Percentiles rank a stretch among this genome's conserved stretches.
Conservation (phyloP, 2,113 vertebrate species). For the Bagarius yarrelli region DNA sequence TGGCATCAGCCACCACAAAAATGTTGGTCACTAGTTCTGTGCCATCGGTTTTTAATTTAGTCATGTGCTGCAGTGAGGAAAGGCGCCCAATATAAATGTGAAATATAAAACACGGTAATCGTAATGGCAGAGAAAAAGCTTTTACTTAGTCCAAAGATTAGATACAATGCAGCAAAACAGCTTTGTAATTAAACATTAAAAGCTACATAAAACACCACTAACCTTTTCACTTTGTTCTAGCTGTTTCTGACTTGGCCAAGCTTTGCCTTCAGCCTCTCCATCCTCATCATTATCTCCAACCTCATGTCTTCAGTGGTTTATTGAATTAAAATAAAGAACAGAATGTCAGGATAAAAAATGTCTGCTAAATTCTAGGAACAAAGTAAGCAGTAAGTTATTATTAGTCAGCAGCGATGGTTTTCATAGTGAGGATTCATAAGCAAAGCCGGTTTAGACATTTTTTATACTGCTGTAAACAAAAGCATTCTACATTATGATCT, state of each 20-base stretch:
- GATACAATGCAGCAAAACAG: background rate
- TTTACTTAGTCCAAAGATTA: background rate
- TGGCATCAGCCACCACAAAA: slow-evolving; percentile 73
- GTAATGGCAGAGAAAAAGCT: too few relatives aligned
- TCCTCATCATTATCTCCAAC: slow-evolving; percentile 61
- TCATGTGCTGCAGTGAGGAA: slow-evolving; percentile 64
- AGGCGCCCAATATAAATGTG: background rate
- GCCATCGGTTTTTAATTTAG: slow-evolving; percentile 72
- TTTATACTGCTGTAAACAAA: background rate
- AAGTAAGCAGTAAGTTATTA: background rate
- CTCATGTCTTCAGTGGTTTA: slow-evolving; percentile 56
- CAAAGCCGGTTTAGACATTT: background rate
- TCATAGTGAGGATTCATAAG: background rate
- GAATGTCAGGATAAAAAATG: background rate
- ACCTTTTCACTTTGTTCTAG: slow-evolving; percentile 75
- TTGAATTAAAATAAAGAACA: background rate
- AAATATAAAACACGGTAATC: background rate
- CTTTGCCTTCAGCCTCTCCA: slow-evolving; percentile 59
- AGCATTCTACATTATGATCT: background rate
- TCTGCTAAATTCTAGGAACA: background rate
- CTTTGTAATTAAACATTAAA: background rate
- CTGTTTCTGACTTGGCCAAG: slow-evolving; percentile 65
- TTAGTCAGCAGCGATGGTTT: background rate
- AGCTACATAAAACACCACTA: background rate
- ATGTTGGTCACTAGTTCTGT: slow-evolving; percentile 75